These are phyloP conservation scores for Liopterus haemorrhoidalis DNA, from an alignment of 2,888 invertebrate species.

Conservation along the genomic window DNA sequence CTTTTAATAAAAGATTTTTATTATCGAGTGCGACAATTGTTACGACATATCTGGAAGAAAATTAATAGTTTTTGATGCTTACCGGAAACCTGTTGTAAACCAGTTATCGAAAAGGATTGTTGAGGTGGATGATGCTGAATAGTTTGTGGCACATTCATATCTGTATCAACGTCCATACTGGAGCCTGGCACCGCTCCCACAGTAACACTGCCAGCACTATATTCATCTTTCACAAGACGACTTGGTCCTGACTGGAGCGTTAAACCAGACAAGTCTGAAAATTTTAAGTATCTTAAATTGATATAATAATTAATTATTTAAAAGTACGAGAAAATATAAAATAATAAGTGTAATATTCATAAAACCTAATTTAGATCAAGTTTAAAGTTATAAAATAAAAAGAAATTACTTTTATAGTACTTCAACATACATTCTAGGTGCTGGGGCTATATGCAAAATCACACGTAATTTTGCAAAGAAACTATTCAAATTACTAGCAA, in stretches of 20 bases:
- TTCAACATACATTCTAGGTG: too few relatives aligned
- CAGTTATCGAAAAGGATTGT: conserved; percentile 54
- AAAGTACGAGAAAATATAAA: conserved; percentile 15
- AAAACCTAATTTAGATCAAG: not conserved
- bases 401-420: too few relatives aligned
- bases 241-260: conserved; percentile 78
- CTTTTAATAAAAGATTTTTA: too few relatives aligned
- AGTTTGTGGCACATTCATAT: conserved; percentile 53
- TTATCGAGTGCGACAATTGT: too few relatives aligned
- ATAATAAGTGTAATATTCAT: conserved; percentile 9
- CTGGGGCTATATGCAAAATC: too few relatives aligned
- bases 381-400: too few relatives aligned
- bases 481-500: too few relatives aligned
- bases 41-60: too few relatives aligned
- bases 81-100: conserved; percentile 42
- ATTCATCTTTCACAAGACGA: conserved; percentile 87
- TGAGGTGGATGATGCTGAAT: conserved; percentile 66
- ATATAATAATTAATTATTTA: conserved; percentile 28
- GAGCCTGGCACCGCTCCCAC: conserved; percentile 45
- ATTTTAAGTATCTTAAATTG: conserved; percentile 40
- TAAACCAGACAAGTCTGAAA: conserved; percentile 79
- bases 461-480: too few relatives aligned
- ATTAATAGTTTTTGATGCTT: too few relatives aligned
- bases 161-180: conserved; percentile 56
- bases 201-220: conserved; percentile 68